Conservation (phyloP, 2,888 invertebrate species). For the Gandaritis pyraliata region DNA sequence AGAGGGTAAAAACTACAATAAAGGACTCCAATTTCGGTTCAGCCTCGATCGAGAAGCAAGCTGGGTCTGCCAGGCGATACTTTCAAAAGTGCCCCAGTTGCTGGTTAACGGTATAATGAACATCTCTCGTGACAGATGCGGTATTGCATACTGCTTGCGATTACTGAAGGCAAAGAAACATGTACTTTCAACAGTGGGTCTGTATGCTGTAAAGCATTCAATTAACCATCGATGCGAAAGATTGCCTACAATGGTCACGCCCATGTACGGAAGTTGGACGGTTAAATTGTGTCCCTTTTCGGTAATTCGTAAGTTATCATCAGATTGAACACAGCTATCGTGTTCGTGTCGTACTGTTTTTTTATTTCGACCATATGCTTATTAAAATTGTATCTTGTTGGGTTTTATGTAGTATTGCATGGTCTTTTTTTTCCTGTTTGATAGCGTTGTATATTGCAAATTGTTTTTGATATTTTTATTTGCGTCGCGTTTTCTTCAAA, state of each 20-base stretch:
- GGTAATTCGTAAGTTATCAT: neutral
- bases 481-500: slow-evolving; percentile 21
- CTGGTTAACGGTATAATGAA: slow-evolving; percentile 74
- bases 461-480: neutral
- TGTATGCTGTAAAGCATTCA: slow-evolving; percentile 23
- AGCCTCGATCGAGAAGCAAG: slow-evolving; percentile 48
- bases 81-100: slow-evolving; percentile 84
- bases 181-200: slow-evolving; percentile 34
- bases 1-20: slow-evolving; percentile 53
- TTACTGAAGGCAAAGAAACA: slow-evolving; percentile 41
- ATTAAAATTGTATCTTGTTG: neutral
- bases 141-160: slow-evolving; percentile 58
- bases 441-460: too few relatives aligned
- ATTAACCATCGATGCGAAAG: slow-evolving; percentile 19
- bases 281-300: slow-evolving; percentile 17
- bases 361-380: neutral
- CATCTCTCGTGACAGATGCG: slow-evolving; percentile 76
- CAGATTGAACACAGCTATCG: neutral
- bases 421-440: too few relatives aligned
- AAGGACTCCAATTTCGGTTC: slow-evolving; percentile 70
- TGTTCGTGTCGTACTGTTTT: neutral
- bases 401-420: neutral
- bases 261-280: slow-evolving; percentile 20
- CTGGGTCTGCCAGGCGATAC: slow-evolving; percentile 55
- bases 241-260: slow-evolving; percentile 19